These are phyloP conservation scores for Macroteleia sp. DNA, from an alignment of 2,888 invertebrate genomes.

Conservation along the genomic window DNA sequence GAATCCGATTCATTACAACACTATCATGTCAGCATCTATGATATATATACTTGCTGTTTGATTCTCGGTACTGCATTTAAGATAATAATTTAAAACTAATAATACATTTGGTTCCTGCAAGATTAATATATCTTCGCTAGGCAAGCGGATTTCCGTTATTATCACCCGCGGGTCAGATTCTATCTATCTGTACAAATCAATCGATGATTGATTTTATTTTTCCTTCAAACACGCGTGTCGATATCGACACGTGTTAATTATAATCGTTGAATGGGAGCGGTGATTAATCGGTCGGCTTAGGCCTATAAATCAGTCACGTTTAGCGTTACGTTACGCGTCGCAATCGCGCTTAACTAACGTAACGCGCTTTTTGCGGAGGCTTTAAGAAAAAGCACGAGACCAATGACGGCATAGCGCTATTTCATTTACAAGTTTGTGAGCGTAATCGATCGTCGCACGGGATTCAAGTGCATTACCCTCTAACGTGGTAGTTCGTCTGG, in stretches of 20 bases:
- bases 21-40: too few species aligned
- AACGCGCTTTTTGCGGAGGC: constrained; percentile 35
- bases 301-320: constrained; percentile 25
- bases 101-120: too few species aligned
- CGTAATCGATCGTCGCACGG: constrained; percentile 61
- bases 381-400: constrained; percentile 41
- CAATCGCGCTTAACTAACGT: constrained; percentile 29
- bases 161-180: too few species aligned
- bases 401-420: constrained; percentile 28
- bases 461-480: constrained; percentile 72
- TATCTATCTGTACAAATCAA: too few species aligned
- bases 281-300: constrained; percentile 20
- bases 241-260: constrained; percentile 28
- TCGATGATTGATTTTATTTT: constrained; percentile 23
- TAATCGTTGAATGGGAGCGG: constrained; percentile 14
- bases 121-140: too few species aligned
- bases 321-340: constrained; percentile 1
- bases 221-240: neutral
- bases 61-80: too few species aligned
- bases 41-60: too few species aligned
- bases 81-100: too few species aligned
- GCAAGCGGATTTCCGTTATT: too few species aligned
- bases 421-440: constrained; percentile 60
- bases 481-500: constrained; percentile 64
- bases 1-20: too few species aligned